phyloP scores from a whole-genome alignment of 30 jellyfish, hydroid and myxozoan species.

The Aurelia coerulea region DNA sequence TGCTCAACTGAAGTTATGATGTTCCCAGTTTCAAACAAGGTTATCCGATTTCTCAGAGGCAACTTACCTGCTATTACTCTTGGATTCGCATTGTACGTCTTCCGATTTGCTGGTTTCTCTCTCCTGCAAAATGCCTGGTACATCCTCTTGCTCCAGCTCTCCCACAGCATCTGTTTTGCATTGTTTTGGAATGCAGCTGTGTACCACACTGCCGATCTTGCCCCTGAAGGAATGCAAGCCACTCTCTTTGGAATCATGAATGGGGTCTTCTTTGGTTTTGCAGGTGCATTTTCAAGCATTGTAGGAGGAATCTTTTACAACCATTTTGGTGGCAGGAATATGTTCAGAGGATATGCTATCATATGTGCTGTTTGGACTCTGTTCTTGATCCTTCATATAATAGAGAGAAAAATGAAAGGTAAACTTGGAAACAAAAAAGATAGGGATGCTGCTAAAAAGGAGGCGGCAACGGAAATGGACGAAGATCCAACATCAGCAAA shows the following conservation, averaged over 20 bases:
- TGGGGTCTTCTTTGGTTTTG: conserved; percentile 69
- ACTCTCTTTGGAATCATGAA: conserved; percentile 66
- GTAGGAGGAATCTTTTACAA: conserved; percentile 72
- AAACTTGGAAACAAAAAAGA: conserved; percentile 38
- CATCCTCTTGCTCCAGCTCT: conserved; percentile 60
- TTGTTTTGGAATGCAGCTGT: conserved; percentile 66
- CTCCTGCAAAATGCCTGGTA: conserved; percentile 71
- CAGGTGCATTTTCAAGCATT: conserved; percentile 55
- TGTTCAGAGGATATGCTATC: conserved; percentile 54
- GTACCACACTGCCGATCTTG: conserved; percentile 47
- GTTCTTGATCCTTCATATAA: conserved; percentile 31
- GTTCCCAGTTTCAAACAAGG: conserved; percentile 64
- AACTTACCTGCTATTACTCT: conserved; percentile 46
- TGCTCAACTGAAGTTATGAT: conserved; percentile 68
- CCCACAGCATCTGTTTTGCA: conserved; percentile 69
- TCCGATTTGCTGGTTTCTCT: conserved; percentile 61
- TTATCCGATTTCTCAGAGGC: conserved; percentile 59
- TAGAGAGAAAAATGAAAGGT: conserved; percentile 34
- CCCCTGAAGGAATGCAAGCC: conserved; percentile 57
- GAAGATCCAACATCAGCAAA: conserved; percentile 42
- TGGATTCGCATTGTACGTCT: conserved; percentile 49
- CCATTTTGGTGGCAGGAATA: conserved; percentile 67
- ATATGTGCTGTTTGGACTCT: conserved; percentile 62
- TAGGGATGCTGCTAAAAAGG: conserved; percentile 9
- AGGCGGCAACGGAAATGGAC: background rate